Conservation (phyloP, 2,113 vertebrate genomes). For the Poeciliopsis retropinna region DNA sequence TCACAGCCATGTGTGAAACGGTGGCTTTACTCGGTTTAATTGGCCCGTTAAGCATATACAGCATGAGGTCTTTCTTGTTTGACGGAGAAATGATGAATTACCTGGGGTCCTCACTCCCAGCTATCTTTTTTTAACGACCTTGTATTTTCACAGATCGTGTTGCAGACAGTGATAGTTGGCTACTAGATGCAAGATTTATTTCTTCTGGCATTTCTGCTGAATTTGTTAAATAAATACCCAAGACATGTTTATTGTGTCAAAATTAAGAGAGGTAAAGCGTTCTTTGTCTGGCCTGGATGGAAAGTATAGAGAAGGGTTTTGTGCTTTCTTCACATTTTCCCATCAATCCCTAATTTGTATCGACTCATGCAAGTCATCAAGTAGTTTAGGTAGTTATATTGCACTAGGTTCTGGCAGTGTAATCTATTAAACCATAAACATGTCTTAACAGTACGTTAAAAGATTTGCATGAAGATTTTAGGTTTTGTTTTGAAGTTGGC, state of each 20-base stretch:
- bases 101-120: constrained; percentile 52
- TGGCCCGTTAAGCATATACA: constrained; percentile 42
- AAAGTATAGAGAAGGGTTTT: neutral
- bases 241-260: constrained; percentile 36
- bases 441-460: neutral
- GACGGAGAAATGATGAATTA: constrained; percentile 69
- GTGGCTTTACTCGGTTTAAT: constrained; percentile 50
- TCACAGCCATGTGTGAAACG: constrained; percentile 64
- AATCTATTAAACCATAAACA: neutral
- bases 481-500: neutral
- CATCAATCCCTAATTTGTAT: neutral
- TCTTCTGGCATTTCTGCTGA: constrained; percentile 44
- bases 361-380: neutral
- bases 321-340: neutral
- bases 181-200: constrained; percentile 60
- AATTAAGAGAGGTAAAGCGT: constrained; percentile 60
- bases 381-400: neutral
- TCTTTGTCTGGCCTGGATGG: constrained; percentile 34
- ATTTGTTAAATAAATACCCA: constrained; percentile 69
- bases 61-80: constrained; percentile 53
- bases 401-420: neutral
- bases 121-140: constrained; percentile 57
- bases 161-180: constrained; percentile 65
- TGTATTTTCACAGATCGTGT: constrained; percentile 64
- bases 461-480: too few relatives aligned